Evolutionary conservation across 2,797 vertebrate genomes (phyloP), one percentile per base, ranked within the genome.

Genomic region (Danio jaintianensis): DNA sequence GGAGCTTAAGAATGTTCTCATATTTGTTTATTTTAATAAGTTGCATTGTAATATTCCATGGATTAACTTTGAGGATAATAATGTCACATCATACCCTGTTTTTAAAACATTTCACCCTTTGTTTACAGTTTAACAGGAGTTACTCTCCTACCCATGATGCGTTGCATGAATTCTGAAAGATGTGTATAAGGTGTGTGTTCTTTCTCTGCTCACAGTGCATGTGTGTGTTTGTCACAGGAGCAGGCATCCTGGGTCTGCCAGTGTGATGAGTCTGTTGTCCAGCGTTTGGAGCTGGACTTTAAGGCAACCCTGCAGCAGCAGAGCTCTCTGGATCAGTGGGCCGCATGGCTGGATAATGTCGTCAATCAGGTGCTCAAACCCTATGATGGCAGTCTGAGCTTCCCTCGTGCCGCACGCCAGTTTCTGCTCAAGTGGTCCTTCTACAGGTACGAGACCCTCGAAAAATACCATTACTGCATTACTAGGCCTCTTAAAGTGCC

Each of bases 211-310:
- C 66, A 71, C 52, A 13, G 9, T 82, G 52, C 69, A 78, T 36
- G 71, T 50, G 59, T 20, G 78, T 56, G 70, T 18, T 80, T 0
- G n/a, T 18, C 74, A 82, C 94, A 99, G 98, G 98, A 99, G 85
- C 98, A 99, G 91, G 98, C 98, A 10, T 99, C 97, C 0, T 99
- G 98, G 98, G 98, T 99, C 83, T 99, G 98, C 90, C 98, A 99
- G 93, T 99, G 98, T 0, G 97, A 99, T 12, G 98, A 99, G 89
- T 94, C 95, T 0, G 90, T 97, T 90, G 98, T 99, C 0, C 97
- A 98, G 90, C 96, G 96, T 22, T 91, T 99, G 90, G 97, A 99
- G 92, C 98, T 98, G 91, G 98, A 98, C 90, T 99, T 99, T 89
- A 99, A 99, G 90, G 92, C 97, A 88, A 99, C 97, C 0, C 92